A percentile compares a stretch with the other conserved stretches of the same genome.
Conservation (phyloP, 2,113 vertebrate genomes). For the Aspidoscelis tigris region DNA sequence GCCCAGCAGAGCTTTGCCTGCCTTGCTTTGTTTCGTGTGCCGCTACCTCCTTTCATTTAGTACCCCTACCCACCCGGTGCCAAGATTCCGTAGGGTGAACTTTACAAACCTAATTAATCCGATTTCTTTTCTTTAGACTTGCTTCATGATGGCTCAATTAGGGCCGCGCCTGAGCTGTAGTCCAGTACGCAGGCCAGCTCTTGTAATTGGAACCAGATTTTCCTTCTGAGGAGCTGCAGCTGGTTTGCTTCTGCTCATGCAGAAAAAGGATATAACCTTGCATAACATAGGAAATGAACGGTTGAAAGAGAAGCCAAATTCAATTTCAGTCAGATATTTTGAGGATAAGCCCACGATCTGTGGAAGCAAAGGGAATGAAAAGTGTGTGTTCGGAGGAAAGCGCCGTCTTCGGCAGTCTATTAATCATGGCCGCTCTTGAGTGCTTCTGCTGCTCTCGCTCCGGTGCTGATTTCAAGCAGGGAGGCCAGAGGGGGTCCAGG, state of each 20-base stretch:
- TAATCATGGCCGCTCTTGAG: conserved; percentile 79
- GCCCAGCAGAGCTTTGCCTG: neutral
- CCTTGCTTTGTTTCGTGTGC: conserved; percentile 18
- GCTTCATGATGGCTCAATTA: conserved; percentile 82
- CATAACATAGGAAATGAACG: conserved; percentile 90
- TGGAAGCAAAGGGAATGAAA: conserved; percentile 78
- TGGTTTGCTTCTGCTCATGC: conserved; percentile 88
- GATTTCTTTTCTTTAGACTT: conserved; percentile 70
- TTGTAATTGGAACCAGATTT: conserved; percentile 86
- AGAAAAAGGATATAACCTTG: conserved; percentile 88
- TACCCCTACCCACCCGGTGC: neutral
- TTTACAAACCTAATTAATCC: conserved; percentile 66
- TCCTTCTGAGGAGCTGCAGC: conserved; percentile 82
- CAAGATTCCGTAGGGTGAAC: conserved; percentile 55
- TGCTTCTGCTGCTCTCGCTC: conserved; percentile 70
- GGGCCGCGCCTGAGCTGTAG: conserved; percentile 74
- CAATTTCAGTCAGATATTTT: conserved; percentile 89
- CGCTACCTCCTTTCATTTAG: conserved; percentile 9
- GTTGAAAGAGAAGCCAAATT: conserved; percentile 90
- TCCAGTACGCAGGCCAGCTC: conserved; percentile 78
- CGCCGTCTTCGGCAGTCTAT: conserved; percentile 83
- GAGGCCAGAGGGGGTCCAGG: conserved; percentile 79
- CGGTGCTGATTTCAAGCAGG: conserved; percentile 68
- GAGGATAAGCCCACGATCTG: conserved; percentile 84
- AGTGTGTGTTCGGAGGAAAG: conserved; percentile 77